Evolutionary conservation across 1,140 invertebrate genomes (phyloP), one percentile per base, ranked within the genome.

Genomic region (Rhizoglyphus robini): DNA sequence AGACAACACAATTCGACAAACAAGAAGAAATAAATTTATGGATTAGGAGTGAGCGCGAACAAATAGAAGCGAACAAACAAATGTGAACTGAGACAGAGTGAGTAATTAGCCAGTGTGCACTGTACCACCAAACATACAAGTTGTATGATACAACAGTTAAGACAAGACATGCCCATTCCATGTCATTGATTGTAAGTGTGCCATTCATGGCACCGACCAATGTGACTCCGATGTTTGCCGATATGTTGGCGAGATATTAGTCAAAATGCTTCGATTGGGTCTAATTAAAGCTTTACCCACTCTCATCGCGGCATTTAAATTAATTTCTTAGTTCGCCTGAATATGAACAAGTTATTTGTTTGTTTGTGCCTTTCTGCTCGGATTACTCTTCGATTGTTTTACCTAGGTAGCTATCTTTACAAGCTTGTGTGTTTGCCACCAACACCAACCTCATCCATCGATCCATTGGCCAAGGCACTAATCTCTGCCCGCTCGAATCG

Each of bases 251-350:
- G 51, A 8, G 8, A 54, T 54, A 54, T 54, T 54, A 8, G 51
- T 8, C 20, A 54, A 54, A 54, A 23, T 54, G 51, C 23, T 54
- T 54, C 23, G 51, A 54, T 54, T 54, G 8, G 51, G 51, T 54
- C 31, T 23, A 54, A 54, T 54, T 54, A 23, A 54, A 54, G 8
- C 51, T 54, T 54, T 20, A 8, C 20, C 51, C 8, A 54, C 51
- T 11, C 20, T 27, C 51, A 54, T 32, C 23, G 51, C 31, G 51
- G 51, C 51, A 54, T 8, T 54, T 27, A 54, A 41, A 11, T 41
- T 41, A 41, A 11, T 41, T 41, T 18, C 18, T 11, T 41, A 11
- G 36, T 8, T 18, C 8, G 18, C 36, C 36, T 18, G 36, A 41
- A 41, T 41, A 18, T 41, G 18, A 41, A 41, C 36, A 41, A 41